Base-by-base conservation (phyloP, 2,888 invertebrate genomes). In the Drosophila algonquin region DNA sequence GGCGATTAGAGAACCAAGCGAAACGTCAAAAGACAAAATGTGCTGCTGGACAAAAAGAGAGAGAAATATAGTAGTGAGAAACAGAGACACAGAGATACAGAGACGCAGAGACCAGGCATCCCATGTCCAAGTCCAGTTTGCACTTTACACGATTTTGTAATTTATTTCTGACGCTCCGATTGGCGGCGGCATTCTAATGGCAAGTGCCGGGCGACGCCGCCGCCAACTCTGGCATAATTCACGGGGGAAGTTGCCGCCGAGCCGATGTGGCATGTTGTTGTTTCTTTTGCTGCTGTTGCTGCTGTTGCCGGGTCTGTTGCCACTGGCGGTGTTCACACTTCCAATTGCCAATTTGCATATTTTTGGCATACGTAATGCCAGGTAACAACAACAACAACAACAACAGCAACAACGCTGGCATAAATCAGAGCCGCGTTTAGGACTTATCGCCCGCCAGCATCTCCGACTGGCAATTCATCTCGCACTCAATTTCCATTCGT, bases 131-230 rank as follows among this genome's bases (percentile, higher is more conserved):
- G 81, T 79, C 73, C 85, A 81, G 85, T 84, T 73, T 87, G 81
- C 83, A 87, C 83, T 87, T 90, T 86, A 89, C 89, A 90, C 84
- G 89, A 75, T 84, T 89, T 90, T 89, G 86, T 89, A 90, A 89
- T 89, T 89, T 90, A 90, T 89, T 89, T 82, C 79, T 87, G 85
- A 87, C 73, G 88, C 83, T 85, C 75, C 86, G 86, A 84, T 84
- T 86, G 86, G 57, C 52, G 48, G 55, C 51, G 35, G 74, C 85
- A 83, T 83, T 83, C 83, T 85, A 83, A 87, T 87, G 87, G 79
- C 83, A 83, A 83, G 83, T 40, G 52, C 55, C 40, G 54, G 59
- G n/a, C 54, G 27, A 40, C 52, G 56, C 46, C 46, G 75, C 67
- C 69, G 75, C 67, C 69, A 70, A 79, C 64, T 68, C 77, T 70